phyloP scores from a whole-genome alignment of 2,797 vertebrate genomes.

The Coregonus suidteri region DNA sequence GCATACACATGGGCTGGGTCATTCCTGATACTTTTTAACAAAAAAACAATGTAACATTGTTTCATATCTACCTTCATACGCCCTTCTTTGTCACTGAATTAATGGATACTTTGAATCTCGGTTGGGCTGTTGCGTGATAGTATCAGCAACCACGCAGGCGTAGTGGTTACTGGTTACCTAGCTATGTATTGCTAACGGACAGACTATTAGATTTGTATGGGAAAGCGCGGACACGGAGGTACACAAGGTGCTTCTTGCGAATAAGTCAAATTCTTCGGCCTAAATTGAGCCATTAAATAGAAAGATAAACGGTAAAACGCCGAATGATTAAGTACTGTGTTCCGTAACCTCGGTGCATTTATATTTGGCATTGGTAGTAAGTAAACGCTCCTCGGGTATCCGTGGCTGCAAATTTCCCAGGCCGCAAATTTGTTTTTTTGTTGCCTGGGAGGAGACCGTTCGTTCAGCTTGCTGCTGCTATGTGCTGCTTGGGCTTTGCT shows the following conservation, averaged over 20 bases:
- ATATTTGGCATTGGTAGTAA: constrained; percentile 14
- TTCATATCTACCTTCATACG: not conserved
- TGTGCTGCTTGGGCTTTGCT: constrained; percentile 59
- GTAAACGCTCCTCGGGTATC: constrained; percentile 15
- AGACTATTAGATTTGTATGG: not conserved
- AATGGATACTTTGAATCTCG: not conserved
- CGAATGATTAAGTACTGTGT: not conserved
- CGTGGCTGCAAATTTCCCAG: constrained; percentile 61
- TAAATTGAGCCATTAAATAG: constrained; percentile 33
- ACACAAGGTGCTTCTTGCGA: not conserved
- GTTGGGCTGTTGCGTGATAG: not conserved
- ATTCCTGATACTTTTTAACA: not conserved
- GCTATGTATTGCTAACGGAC: not conserved
- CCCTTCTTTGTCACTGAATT: not conserved
- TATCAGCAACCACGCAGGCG: not conserved
- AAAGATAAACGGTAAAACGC: constrained; percentile 25
- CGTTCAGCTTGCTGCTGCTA: constrained; percentile 55
- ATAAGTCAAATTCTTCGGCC: not conserved
- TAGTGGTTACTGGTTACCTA: not conserved
- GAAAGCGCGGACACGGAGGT: not conserved
- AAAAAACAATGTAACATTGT: not conserved
- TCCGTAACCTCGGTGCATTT: constrained; percentile 16
- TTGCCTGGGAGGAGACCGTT: constrained; percentile 73
- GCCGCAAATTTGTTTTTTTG: constrained; percentile 61
- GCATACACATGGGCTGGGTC: not conserved